Conservation (phyloP, 1,140 invertebrate species). For the Octopus bimaculoides region DNA sequence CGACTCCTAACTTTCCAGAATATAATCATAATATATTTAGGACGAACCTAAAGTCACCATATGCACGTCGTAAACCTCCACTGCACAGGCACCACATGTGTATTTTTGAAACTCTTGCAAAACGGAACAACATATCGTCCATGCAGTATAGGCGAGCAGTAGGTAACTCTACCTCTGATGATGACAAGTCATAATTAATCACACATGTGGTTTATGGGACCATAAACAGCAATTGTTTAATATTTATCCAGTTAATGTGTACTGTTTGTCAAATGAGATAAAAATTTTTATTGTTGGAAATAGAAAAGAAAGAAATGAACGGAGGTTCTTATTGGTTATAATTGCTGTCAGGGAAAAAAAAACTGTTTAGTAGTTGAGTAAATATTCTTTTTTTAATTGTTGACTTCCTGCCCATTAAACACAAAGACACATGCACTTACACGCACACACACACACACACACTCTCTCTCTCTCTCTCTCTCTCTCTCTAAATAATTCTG, state of each 20-base stretch:
- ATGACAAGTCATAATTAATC: not conserved
- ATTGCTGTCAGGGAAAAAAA: not conserved
- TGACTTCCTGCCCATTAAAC: no score
- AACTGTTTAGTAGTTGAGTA: no score
- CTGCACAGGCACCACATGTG: constrained; percentile 40
- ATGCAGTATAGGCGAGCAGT: constrained; percentile 46
- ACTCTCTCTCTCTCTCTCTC: no score
- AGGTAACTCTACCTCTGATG: not conserved
- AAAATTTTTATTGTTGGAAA: constrained; percentile 3
- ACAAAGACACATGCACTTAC: no score
- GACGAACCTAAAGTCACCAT: constrained; percentile 14
- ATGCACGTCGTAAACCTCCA: constrained; percentile 23
- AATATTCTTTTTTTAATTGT: no score
- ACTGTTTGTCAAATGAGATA: not conserved
- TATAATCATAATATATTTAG: no score
- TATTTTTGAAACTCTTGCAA: constrained; percentile 51
- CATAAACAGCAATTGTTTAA: constrained; percentile 8
- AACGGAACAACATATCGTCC: constrained; percentile 50
- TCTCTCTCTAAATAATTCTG: no score
- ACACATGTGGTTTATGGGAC: not conserved
- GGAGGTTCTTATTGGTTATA: not conserved
- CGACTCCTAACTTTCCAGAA: no score
- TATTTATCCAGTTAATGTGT: constrained; percentile 1
- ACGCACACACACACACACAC: no score
- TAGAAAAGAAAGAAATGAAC: not conserved